A percentile compares a stretch with the other conserved stretches of the same genome.
These are phyloP conservation scores for Drosophila siamana DNA, from an alignment of 2,888 invertebrate species.

Conservation along the genomic window DNA sequence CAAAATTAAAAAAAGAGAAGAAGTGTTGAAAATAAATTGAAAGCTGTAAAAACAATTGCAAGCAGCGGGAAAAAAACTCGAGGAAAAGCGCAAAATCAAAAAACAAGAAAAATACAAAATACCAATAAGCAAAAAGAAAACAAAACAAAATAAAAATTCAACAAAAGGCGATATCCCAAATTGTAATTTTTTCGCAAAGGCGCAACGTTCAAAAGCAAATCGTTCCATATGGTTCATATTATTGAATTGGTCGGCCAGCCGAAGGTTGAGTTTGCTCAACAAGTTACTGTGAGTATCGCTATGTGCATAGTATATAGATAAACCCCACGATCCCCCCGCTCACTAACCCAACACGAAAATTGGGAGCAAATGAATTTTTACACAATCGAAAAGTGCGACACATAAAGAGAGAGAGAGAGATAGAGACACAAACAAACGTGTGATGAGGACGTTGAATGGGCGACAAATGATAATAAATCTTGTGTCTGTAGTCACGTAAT, in stretches of 20 bases:
- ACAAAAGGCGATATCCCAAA: conserved; percentile 41
- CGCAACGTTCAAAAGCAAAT: conserved; percentile 81
- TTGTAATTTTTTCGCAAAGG: conserved; percentile 72
- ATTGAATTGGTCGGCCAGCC: conserved; percentile 92
- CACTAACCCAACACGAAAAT: too few species aligned
- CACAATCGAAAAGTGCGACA: conserved; percentile 20
- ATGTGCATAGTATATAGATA: conserved; percentile 12
- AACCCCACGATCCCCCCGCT: conserved; percentile 18
- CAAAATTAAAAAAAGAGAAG: too few species aligned
- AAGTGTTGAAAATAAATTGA: conserved; percentile 47
- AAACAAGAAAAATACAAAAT: conserved; percentile 16
- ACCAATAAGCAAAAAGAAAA: conserved; percentile 12
- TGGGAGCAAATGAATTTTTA: conserved; percentile 62
- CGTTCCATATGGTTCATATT: conserved; percentile 93
- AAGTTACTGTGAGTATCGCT: conserved; percentile 90
- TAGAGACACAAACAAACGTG: neutral
- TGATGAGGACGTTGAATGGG: conserved; percentile 37
- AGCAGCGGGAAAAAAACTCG: conserved; percentile 35
- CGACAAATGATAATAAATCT: conserved; percentile 81
- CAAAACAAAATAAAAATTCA: conserved; percentile 15
- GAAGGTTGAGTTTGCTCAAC: conserved; percentile 91
- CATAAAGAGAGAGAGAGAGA: neutral
- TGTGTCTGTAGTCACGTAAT: conserved; percentile 83
- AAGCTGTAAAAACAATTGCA: conserved; percentile 31
- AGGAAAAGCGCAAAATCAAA: conserved; percentile 45